phyloP scores from a whole-genome alignment of 2,888 invertebrate genomes.

The Notocelia uddmanniana region DNA sequence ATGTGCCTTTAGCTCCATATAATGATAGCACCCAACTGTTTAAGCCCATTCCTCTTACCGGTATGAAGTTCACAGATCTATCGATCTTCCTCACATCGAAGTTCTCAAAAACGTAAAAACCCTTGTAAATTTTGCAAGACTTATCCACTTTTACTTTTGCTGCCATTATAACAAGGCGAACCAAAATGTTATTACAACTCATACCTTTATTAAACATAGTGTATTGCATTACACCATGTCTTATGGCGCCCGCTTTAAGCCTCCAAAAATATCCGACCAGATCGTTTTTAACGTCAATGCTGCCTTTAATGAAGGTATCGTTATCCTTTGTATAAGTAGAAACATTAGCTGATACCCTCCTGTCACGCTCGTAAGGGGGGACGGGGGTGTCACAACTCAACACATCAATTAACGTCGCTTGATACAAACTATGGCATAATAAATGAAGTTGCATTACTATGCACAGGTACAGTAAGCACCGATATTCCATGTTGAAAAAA shows the following conservation, averaged over 20 bases:
- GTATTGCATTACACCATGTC: conserved; percentile 48
- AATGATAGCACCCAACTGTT: conserved; percentile 51
- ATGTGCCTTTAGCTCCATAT: conserved; percentile 52
- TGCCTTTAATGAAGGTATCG: conserved; percentile 53
- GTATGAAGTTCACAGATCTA: conserved; percentile 52
- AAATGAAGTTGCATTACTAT: conserved; percentile 12
- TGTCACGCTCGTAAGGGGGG: conserved; percentile 52
- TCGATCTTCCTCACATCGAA: conserved; percentile 56
- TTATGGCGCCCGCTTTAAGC: conserved; percentile 52
- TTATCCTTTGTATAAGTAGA: conserved; percentile 51
- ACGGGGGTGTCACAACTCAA: conserved; percentile 51
- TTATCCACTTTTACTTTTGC: conserved; percentile 54
- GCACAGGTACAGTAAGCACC: conserved; percentile 5
- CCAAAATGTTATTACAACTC: conserved; percentile 55
- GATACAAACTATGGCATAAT: conserved; percentile 26
- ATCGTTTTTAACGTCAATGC: conserved; percentile 53
- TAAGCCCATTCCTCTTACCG: conserved; percentile 55
- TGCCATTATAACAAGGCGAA: conserved; percentile 50
- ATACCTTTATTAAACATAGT: conserved; percentile 52
- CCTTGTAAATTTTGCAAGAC: conserved; percentile 55
- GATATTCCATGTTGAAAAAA: conserved; percentile 33
- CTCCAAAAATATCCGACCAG: conserved; percentile 52
- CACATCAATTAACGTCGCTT: conserved; percentile 43
- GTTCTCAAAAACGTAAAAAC: conserved; percentile 52
- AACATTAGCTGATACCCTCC: conserved; percentile 41